These are phyloP conservation scores for Atrichornis clamosus DNA, from an alignment of 2,113 vertebrate species.

Conservation along the genomic window DNA sequence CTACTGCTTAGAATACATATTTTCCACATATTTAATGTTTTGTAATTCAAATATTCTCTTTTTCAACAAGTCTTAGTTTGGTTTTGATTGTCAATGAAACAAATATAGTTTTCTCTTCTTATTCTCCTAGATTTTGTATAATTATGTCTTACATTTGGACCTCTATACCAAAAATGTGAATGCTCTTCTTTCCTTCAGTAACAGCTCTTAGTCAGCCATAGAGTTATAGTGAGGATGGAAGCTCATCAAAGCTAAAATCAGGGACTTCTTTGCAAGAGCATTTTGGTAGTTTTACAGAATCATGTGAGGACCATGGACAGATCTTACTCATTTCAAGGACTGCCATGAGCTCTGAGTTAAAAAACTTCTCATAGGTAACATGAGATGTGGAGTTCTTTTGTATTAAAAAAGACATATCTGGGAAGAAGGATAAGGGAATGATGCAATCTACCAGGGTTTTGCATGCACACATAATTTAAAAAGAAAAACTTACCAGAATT, in stretches of 20 bases:
- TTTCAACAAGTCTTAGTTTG: neutral
- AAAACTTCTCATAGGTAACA: neutral
- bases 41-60: neutral
- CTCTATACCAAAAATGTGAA: neutral
- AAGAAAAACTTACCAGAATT: neutral
- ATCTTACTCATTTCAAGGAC: neutral
- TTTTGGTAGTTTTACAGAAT: neutral
- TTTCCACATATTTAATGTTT: neutral
- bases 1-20: neutral
- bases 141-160: neutral
- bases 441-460: neutral
- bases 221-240: neutral
- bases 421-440: neutral
- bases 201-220: neutral
- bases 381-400: neutral
- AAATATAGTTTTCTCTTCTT: neutral
- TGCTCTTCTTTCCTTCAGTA: neutral
- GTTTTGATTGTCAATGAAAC: neutral
- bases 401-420: neutral
- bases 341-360: neutral
- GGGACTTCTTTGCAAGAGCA: neutral
- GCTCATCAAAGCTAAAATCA: neutral
- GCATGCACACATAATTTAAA: neutral
- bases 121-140: neutral
- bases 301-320: constrained; percentile 61